phyloP scores from a whole-genome alignment of 2,888 invertebrate species.

The Strigamia crassipes region DNA sequence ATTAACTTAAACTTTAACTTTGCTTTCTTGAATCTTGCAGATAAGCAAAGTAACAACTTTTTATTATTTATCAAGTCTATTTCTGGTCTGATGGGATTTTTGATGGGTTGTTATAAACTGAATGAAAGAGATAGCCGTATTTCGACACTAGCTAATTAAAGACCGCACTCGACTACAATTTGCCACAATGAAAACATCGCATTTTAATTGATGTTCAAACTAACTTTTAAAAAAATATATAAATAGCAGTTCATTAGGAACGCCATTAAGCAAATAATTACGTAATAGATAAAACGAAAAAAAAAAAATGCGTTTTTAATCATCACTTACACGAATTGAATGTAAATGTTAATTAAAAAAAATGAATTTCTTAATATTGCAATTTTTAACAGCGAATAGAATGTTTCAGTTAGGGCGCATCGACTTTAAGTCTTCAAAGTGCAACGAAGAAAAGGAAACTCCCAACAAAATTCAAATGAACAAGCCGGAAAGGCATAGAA shows the following conservation, averaged over 20 bases:
- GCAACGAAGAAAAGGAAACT: not conserved
- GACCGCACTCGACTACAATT: not conserved
- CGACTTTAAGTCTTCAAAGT: not conserved
- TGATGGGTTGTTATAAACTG: not conserved
- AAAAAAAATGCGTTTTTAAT: not conserved
- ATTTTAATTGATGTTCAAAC: not conserved
- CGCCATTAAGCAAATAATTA: not conserved
- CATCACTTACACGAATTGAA: not conserved
- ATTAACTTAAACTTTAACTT: too few species aligned
- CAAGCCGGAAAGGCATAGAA: conserved; percentile 7
- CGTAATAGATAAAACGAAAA: not conserved
- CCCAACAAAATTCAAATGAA: not conserved
- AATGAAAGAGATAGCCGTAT: not conserved
- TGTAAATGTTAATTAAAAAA: not conserved
- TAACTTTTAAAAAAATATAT: not conserved
- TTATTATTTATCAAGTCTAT: too few species aligned
- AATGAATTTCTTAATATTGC: too few species aligned
- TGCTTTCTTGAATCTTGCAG: not conserved
- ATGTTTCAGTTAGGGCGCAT: too few species aligned
- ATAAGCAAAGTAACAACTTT: not conserved
- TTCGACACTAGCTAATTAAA: not conserved
- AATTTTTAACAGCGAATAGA: too few species aligned
- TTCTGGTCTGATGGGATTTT: not conserved
- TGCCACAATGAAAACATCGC: not conserved
- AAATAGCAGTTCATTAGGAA: not conserved